These are phyloP conservation scores for Apis cerana DNA, from an alignment of 1,140 invertebrate genomes.

Conservation along the genomic window DNA sequence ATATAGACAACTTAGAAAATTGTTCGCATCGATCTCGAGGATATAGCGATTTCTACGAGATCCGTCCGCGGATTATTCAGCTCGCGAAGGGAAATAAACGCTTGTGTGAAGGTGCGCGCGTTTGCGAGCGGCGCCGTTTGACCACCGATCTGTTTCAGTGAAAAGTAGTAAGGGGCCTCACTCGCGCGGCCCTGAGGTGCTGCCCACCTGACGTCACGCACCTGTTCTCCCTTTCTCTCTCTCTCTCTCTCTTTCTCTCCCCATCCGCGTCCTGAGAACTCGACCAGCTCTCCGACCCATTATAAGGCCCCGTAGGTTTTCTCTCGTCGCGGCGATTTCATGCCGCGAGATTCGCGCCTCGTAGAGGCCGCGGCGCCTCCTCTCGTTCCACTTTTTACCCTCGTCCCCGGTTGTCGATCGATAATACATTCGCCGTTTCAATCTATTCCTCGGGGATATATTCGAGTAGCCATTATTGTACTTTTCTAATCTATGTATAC, in stretches of 20 bases:
- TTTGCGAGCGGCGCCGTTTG: constrained; percentile 56
- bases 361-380: constrained; percentile 54
- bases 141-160: constrained; percentile 64
- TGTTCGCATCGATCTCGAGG: background rate
- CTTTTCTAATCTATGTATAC: too few relatives aligned
- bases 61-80: constrained; percentile 10
- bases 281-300: constrained; percentile 64
- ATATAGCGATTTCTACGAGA: background rate
- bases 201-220: constrained; percentile 81
- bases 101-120: constrained; percentile 30
- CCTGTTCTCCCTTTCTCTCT: constrained; percentile 73
- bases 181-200: constrained; percentile 76
- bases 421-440: background rate
- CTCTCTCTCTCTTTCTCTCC: constrained; percentile 65
- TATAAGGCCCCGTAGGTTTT: constrained; percentile 61
- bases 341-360: constrained; percentile 70
- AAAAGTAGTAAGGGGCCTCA: constrained; percentile 53
- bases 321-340: constrained; percentile 66
- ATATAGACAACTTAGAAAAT: too few relatives aligned
- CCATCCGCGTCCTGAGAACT: constrained; percentile 53
- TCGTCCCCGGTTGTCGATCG: constrained; percentile 6
- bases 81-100: constrained; percentile 1
- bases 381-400: constrained; percentile 43
- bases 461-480: background rate
- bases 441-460: background rate